Base-by-base conservation (phyloP, 2,797 vertebrate genomes). In the Squalus acanthias region DNA sequence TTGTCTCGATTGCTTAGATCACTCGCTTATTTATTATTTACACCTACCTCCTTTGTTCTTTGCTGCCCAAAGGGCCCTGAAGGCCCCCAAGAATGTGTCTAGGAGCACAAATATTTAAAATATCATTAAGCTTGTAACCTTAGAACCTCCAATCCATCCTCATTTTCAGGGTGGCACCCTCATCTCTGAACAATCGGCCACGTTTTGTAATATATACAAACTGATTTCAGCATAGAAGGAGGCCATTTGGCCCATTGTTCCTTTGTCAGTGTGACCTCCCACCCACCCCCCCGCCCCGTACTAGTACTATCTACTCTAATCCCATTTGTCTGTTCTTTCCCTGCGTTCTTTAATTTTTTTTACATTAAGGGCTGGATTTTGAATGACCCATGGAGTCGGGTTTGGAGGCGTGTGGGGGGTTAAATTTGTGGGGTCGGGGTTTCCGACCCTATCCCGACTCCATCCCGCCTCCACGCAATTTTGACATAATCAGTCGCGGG, bases 1-100 rank as follows among this genome's bases (percentile, higher is more conserved):
- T 96, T 96, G 15, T 93, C 96, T 97, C 0, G 96, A 91, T 96
- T 96, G 92, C 87, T 70, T 95, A 60, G 85, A 93, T 96, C 17
- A 0, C 96, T 91, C 1, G 12, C 96, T 97, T 97, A 96, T 96
- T 97, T 96, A 96, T 89, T 57, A 88, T 97, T 97, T 97, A 96
- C 0, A 0, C 92, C 60, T 3, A 69, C 79, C 17, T 88, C 5
- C 46, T n/a, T 79, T 13, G 13, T 87, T 87, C 46, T 87, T 53
- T 87, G 22, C 46, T 17, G 6, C 82, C 39, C 46, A 50, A 53
- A 53, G 15, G 50, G 46, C 76, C 33, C n/a, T 39, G 13, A 2
- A 15, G n/a, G 1, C 74, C 39, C 46, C 39, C 46, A 87, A 87
- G 20, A 53, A 87, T 87, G 82, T 50, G n/a, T 85, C 46, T 15